Evolutionary conservation across 2,888 invertebrate genomes (phyloP).

Genomic region (Lycia hirtaria): DNA sequence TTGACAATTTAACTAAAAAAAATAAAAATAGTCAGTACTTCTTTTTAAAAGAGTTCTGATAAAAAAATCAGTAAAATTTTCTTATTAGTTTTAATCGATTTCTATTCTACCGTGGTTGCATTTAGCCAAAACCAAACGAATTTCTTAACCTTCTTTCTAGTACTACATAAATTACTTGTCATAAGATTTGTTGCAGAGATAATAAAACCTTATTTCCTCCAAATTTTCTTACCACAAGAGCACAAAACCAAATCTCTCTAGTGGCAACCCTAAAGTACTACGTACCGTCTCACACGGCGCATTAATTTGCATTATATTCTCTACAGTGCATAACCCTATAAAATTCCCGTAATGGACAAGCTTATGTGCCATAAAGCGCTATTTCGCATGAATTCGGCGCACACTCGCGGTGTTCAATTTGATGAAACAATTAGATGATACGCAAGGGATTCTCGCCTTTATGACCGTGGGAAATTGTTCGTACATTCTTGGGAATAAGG

Average conservation of each 20-base stretch:
- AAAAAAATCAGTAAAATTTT: too few species aligned
- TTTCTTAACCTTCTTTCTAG: too few species aligned
- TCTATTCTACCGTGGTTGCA: too few species aligned
- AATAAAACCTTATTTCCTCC: too few species aligned
- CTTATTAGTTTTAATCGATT: too few species aligned
- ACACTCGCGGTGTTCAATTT: constrained; percentile 59
- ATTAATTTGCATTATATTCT: constrained; percentile 79
- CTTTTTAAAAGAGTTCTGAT: too few species aligned
- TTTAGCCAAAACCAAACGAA: background rate
- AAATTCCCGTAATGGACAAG: constrained; percentile 75
- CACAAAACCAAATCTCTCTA: constrained; percentile 6
- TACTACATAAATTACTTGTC: too few species aligned
- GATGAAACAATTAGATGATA: constrained; percentile 65
- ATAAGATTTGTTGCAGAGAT: too few species aligned
- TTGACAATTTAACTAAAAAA: too few species aligned
- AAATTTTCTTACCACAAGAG: background rate
- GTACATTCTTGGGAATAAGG: constrained; percentile 28
- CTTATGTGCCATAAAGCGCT: constrained; percentile 70
- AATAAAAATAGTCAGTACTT: too few species aligned
- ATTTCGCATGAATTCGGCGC: constrained; percentile 63
- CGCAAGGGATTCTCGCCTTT: constrained; percentile 56
- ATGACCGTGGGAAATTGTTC: constrained; percentile 37
- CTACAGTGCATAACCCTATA: constrained; percentile 76
- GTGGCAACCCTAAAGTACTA: constrained; percentile 59
- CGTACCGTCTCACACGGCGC: constrained; percentile 65